A percentile compares a stretch with the other conserved stretches of the same genome.
These are phyloP conservation scores for Catamblyrhynchus diadema DNA, from an alignment of 2,797 vertebrate genomes.

Conservation along the genomic window DNA sequence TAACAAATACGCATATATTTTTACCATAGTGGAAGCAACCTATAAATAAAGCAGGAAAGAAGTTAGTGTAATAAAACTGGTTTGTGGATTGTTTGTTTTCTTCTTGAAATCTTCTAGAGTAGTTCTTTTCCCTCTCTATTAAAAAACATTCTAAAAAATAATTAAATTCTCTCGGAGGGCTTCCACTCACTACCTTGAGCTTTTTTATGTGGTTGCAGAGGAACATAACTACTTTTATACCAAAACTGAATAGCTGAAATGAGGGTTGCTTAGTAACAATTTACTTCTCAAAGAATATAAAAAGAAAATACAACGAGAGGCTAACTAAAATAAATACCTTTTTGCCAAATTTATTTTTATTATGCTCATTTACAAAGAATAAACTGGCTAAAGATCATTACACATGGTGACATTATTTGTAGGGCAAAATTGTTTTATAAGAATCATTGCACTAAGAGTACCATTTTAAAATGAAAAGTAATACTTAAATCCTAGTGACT, in stretches of 20 bases:
- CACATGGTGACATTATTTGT: neutral
- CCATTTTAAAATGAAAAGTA: neutral
- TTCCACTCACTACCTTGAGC: neutral
- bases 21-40: neutral
- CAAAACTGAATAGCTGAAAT: neutral
- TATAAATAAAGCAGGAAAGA: constrained; percentile 3
- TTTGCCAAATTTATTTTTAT: constrained; percentile 19
- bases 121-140: neutral
- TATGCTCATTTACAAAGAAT: neutral
- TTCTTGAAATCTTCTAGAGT: neutral
- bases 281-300: neutral
- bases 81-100: neutral
- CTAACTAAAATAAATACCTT: neutral
- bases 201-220: neutral
- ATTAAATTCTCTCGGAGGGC: neutral
- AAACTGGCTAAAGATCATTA: neutral
- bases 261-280: neutral
- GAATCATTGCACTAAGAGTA: neutral
- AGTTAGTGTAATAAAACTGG: neutral
- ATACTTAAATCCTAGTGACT: constrained; percentile 25
- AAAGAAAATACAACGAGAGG: constrained; percentile 1
- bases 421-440: neutral
- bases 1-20: neutral
- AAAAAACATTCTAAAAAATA: neutral
- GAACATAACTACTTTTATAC: neutral